Evolutionary conservation across 2,797 vertebrate species (phyloP).

Genomic region (Crocodylus rhombifer): DNA sequence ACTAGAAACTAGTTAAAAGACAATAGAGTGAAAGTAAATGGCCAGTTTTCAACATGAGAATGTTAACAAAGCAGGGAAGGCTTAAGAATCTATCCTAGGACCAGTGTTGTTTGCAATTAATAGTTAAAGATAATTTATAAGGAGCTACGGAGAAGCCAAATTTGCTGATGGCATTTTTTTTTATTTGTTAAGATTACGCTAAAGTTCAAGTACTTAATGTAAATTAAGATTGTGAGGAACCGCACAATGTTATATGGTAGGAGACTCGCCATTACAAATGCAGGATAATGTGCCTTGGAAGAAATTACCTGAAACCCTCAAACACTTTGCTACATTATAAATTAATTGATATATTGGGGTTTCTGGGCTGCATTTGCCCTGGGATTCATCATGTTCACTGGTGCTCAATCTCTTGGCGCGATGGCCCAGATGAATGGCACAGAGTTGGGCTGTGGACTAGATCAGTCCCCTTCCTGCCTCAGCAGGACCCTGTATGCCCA

Average conservation of each 20-base stretch:
- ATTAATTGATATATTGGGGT: accelerated
- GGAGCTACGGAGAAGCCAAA: not conserved
- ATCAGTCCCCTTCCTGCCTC: too few species aligned
- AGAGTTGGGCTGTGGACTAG: too few species aligned
- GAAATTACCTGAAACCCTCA: not conserved
- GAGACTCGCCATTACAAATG: not conserved
- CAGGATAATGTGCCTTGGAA: accelerated
- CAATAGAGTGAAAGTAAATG: not conserved
- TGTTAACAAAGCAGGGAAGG: not conserved
- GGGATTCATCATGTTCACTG: too few species aligned
- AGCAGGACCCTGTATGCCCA: too few species aligned
- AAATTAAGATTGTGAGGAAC: not conserved
- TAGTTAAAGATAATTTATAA: not conserved
- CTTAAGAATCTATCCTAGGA: not conserved
- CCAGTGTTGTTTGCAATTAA: not conserved
- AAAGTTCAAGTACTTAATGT: not conserved
- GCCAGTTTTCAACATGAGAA: accelerated
- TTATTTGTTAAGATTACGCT: accelerated
- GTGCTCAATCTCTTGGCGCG: too few species aligned
- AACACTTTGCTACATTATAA: accelerated
- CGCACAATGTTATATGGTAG: accelerated
- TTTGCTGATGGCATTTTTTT: not conserved
- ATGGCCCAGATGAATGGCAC: too few species aligned
- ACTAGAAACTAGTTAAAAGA: not conserved
- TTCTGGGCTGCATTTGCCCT: accelerated